A percentile compares a stretch with the other conserved stretches of the same genome.
Evolutionary conservation across 2,797 vertebrate species (phyloP).

Genomic region (Coracias cyanogaster): DNA sequence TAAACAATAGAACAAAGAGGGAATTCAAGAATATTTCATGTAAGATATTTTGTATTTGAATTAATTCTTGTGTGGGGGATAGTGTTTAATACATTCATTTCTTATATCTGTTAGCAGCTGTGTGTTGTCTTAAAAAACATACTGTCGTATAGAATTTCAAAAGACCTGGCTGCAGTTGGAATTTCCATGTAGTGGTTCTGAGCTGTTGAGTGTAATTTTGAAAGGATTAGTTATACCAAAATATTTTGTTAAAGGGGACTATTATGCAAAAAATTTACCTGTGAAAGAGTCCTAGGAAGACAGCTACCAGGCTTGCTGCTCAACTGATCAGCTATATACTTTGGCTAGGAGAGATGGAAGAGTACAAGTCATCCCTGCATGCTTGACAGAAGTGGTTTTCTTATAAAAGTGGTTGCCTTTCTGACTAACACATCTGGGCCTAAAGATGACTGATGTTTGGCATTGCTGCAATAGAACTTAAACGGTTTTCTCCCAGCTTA

Average conservation of each 20-base stretch:
- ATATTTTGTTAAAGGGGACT: constrained; percentile 49
- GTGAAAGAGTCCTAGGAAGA: constrained; percentile 23
- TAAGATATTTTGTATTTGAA: background rate
- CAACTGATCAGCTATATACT: background rate
- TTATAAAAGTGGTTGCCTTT: background rate
- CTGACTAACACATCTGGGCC: background rate
- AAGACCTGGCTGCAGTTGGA: constrained; percentile 15
- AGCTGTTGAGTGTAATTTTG: constrained; percentile 59
- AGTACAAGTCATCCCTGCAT: background rate
- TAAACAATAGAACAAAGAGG: background rate
- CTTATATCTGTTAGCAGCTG: constrained; percentile 57
- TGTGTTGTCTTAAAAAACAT: constrained; percentile 65
- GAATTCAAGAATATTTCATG: background rate
- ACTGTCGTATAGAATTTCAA: constrained; percentile 53
- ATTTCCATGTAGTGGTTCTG: constrained; percentile 31
- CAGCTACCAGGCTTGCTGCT: background rate
- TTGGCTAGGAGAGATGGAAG: background rate
- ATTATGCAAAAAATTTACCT: constrained; percentile 48
- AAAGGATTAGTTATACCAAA: constrained; percentile 63
- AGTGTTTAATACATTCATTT: constrained; percentile 39
- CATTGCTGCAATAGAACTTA: background rate
- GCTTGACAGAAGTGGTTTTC: background rate
- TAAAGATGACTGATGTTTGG: background rate
- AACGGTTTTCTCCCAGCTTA: background rate
- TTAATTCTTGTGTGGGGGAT: background rate